Percentiles rank a stretch among this genome's conserved stretches.
Conservation (phyloP, 1,140 invertebrate species). For the Ostrea edulis region DNA sequence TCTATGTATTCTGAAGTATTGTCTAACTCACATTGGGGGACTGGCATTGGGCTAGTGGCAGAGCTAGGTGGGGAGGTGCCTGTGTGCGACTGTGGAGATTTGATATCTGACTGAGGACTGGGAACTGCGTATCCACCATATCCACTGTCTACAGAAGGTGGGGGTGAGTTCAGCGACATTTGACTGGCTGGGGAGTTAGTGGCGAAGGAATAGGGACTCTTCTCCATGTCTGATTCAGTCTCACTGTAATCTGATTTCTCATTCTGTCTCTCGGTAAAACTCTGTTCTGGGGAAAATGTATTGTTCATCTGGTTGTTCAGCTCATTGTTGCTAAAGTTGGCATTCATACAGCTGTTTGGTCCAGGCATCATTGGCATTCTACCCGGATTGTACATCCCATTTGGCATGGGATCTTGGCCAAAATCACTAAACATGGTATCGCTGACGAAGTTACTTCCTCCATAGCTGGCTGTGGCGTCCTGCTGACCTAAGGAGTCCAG, state of each 20-base stretch:
- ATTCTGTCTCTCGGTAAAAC: constrained; percentile 34
- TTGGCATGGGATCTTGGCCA: neutral
- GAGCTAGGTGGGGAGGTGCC: constrained; percentile 39
- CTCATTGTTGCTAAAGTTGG: constrained; percentile 3
- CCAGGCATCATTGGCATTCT: constrained; percentile 26
- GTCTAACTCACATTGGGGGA: neutral
- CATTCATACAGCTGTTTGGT: neutral
- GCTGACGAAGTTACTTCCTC: neutral
- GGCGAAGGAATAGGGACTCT: constrained; percentile 30
- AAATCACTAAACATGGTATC: neutral
- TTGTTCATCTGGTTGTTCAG: constrained; percentile 23
- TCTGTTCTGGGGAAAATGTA: constrained; percentile 10
- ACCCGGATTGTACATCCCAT: neutral
- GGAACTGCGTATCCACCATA: constrained; percentile 27
- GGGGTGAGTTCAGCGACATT: constrained; percentile 36
- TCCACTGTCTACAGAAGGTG: constrained; percentile 32
- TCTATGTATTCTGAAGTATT: constrained; percentile 31
- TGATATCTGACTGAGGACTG: constrained; percentile 33
- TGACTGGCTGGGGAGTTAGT: neutral
- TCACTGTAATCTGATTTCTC: constrained; percentile 36
- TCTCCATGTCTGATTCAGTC: constrained; percentile 33
- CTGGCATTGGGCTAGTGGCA: neutral
- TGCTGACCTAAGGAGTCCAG: constrained; percentile 2
- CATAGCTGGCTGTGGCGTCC: neutral
- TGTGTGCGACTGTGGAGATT: constrained; percentile 24